These are phyloP conservation scores for Sympetrum striolatum DNA, from an alignment of 2,888 invertebrate genomes.

Conservation along the genomic window DNA sequence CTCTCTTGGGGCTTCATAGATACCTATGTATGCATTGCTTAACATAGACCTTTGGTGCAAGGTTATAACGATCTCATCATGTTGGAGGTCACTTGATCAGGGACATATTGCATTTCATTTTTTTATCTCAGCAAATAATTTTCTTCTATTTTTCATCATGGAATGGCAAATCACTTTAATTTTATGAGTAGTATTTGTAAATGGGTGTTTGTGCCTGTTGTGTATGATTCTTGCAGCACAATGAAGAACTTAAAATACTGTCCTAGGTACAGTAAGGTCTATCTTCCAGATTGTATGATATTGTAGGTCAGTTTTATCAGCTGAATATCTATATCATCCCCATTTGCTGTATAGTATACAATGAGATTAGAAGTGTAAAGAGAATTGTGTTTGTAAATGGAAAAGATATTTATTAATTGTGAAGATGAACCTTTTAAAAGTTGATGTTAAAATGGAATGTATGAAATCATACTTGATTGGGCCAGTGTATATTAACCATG, in stretches of 20 bases:
- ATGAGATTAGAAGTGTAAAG: constrained; percentile 43
- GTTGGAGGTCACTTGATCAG: constrained; percentile 42
- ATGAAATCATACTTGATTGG: constrained; percentile 39
- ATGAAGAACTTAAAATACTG: constrained; percentile 34
- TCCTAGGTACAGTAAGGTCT: constrained; percentile 42
- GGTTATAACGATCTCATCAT: constrained; percentile 15
- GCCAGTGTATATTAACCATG: constrained; percentile 43
- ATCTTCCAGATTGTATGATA: constrained; percentile 43
- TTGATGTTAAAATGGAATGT: constrained; percentile 42
- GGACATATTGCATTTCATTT: constrained; percentile 34
- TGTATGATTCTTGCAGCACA: constrained; percentile 43
- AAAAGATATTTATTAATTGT: constrained; percentile 42
- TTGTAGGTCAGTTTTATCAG: constrained; percentile 43
- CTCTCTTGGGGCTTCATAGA: neutral
- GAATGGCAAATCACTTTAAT: constrained; percentile 11
- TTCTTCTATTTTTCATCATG: constrained; percentile 39
- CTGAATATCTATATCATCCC: constrained; percentile 43
- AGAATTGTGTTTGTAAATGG: constrained; percentile 40
- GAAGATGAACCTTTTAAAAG: constrained; percentile 40
- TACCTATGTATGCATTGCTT: neutral
- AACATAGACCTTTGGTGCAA: neutral
- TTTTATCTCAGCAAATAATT: constrained; percentile 15
- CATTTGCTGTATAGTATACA: constrained; percentile 42
- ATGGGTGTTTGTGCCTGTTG: constrained; percentile 42
- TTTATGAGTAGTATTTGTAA: constrained; percentile 36